A percentile compares a stretch with the other conserved stretches of the same genome.
Evolutionary conservation across 2,797 vertebrate species (phyloP).

Genomic region (Rostrhamus sociabilis): DNA sequence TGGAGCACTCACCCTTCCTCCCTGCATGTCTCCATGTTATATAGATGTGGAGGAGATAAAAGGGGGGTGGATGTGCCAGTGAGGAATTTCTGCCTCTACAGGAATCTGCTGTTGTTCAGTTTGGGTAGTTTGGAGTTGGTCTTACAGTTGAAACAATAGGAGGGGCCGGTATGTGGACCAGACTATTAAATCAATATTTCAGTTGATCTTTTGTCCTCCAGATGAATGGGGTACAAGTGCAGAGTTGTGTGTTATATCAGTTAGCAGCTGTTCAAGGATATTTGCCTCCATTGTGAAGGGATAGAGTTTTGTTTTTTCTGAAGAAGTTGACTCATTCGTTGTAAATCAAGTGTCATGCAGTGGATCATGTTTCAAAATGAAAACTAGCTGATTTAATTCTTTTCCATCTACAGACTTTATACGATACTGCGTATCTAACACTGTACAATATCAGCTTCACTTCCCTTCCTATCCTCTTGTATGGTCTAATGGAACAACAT

Average conservation of each 20-base stretch:
- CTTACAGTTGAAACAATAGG: neutral
- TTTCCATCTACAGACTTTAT: conserved; percentile 85
- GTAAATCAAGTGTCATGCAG: neutral
- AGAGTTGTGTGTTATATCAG: neutral
- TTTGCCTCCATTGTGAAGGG: neutral
- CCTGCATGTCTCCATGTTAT: neutral
- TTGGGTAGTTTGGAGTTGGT: neutral
- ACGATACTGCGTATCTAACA: conserved; percentile 95
- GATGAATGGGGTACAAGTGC: neutral
- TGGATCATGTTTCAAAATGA: neutral
- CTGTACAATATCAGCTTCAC: conserved; percentile 99
- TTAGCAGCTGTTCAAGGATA: neutral
- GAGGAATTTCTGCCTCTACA: neutral
- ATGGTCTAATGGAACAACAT: conserved; percentile 95
- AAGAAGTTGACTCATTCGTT: neutral
- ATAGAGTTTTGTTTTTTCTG: neutral
- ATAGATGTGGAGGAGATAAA: neutral
- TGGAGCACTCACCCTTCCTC: neutral
- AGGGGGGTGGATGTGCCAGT: neutral
- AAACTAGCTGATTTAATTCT: neutral
- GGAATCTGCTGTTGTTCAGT: neutral
- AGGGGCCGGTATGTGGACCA: neutral
- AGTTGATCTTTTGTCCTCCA: neutral
- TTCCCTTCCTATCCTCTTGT: conserved; percentile 94
- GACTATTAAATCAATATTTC: neutral